phyloP scores from a whole-genome alignment of 2,888 invertebrate species.

The Villa cingulata region DNA sequence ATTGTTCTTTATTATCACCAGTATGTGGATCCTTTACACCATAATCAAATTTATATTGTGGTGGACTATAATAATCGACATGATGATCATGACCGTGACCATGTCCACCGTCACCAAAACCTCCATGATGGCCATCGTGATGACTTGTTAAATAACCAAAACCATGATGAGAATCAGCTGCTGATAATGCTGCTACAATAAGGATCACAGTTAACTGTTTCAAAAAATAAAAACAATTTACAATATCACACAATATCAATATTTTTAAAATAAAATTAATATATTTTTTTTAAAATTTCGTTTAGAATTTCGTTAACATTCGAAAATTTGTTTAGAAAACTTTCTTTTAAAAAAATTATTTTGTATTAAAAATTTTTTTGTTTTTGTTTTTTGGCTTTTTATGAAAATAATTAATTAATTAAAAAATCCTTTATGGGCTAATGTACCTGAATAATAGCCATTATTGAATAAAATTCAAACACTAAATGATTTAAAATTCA shows the following conservation, averaged over 20 bases:
- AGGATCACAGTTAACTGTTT: background rate
- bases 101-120: conserved; percentile 2
- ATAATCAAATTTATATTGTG: conserved; percentile 38
- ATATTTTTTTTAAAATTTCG: too few relatives aligned
- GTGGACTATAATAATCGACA: conserved; percentile 36
- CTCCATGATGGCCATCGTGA: conserved; percentile 1
- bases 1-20: conserved; percentile 38
- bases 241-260: too few relatives aligned
- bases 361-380: too few relatives aligned
- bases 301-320: too few relatives aligned
- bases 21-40: conserved; percentile 39
- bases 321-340: too few relatives aligned
- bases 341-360: too few relatives aligned
- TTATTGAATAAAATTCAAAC: background rate
- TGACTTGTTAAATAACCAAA: conserved; percentile 23
- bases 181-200: conserved; percentile 11
- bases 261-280: too few relatives aligned
- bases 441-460: background rate
- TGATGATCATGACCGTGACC: conserved; percentile 22
- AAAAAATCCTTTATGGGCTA: too few relatives aligned
- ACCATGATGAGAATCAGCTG: conserved; percentile 20
- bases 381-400: too few relatives aligned
- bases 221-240: background rate
- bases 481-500: too few relatives aligned
- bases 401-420: too few relatives aligned